A percentile compares a stretch with the other conserved stretches of the same genome.
Conservation (phyloP, 2,888 invertebrate genomes). For the Hyles lineata region DNA sequence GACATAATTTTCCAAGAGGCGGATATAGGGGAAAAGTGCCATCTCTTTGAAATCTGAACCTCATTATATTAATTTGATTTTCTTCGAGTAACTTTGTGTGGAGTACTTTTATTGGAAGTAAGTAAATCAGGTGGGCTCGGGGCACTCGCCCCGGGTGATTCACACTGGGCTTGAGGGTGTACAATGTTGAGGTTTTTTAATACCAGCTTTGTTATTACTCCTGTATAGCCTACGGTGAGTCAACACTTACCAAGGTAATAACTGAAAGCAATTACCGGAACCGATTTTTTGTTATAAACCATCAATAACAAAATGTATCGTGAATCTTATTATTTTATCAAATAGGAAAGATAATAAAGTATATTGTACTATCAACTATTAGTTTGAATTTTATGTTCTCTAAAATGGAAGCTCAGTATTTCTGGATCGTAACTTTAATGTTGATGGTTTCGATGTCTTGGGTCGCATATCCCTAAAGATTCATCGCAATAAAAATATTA, state of each 20-base stretch:
- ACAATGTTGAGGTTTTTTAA: not conserved
- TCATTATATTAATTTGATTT: constrained; percentile 30
- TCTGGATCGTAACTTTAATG: too few species aligned
- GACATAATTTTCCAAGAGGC: constrained; percentile 6
- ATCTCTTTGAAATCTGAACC: constrained; percentile 1
- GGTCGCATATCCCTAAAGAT: too few species aligned
- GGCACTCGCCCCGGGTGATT: constrained; percentile 9
- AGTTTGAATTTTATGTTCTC: too few species aligned
- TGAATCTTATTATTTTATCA: too few species aligned
- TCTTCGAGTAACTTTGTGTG: constrained; percentile 15
- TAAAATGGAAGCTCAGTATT: too few species aligned
- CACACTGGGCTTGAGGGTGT: constrained; percentile 4
- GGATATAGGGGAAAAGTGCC: constrained; percentile 14
- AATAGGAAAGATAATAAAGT: too few species aligned
- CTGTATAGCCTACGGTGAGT: constrained; percentile 1
- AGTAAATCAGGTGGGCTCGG: constrained; percentile 23
- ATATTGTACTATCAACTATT: too few species aligned
- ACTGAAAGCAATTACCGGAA: constrained; percentile 16
- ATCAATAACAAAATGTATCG: too few species aligned
- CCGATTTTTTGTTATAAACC: not conserved
- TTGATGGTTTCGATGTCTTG: too few species aligned
- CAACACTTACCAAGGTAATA: constrained; percentile 3
- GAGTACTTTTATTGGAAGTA: constrained; percentile 30
- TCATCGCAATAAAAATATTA: not conserved
- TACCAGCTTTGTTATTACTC: not conserved